phyloP scores from a whole-genome alignment of 2,113 vertebrate genomes.

The Zapus hudsonius region DNA sequence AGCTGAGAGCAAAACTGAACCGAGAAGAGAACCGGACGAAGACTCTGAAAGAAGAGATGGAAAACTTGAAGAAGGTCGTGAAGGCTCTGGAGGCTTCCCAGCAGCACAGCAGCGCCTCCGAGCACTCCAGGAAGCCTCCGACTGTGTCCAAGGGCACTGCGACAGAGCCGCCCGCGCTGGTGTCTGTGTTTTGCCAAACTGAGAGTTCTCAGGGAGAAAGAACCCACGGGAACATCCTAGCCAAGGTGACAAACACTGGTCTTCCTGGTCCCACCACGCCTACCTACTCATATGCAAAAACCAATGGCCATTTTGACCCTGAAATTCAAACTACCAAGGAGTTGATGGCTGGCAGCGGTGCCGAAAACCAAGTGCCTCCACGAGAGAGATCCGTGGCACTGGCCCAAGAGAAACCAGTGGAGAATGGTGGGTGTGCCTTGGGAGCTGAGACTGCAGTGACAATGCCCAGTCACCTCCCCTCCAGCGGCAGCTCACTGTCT shows the following conservation, averaged over 20 bases:
- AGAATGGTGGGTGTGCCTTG: constrained; percentile 86
- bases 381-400: constrained; percentile 79
- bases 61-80: constrained; percentile 87
- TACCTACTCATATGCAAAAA: constrained; percentile 82
- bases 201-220: constrained; percentile 84
- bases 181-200: constrained; percentile 89
- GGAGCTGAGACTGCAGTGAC: constrained; percentile 78
- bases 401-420: constrained; percentile 83
- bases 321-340: constrained; percentile 70
- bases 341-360: neutral
- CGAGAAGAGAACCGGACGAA: constrained; percentile 91
- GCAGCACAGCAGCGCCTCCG: constrained; percentile 39
- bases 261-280: constrained; percentile 72
- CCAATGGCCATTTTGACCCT: constrained; percentile 89
- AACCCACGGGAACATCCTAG: neutral
- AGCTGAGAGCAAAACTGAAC: constrained; percentile 90
- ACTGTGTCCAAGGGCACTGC: constrained; percentile 70
- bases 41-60: constrained; percentile 91
- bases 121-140: constrained; percentile 58
- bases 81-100: constrained; percentile 83
- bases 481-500: constrained; percentile 84
- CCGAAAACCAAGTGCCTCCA: constrained; percentile 72
- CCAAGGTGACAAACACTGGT: constrained; percentile 12
- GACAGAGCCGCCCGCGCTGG: constrained; percentile 70
- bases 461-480: constrained; percentile 82